Percentiles rank a stretch among this genome's conserved stretches.
phyloP scores from a whole-genome alignment of 2,113 vertebrate species.

The Gorsachius goisagi region DNA sequence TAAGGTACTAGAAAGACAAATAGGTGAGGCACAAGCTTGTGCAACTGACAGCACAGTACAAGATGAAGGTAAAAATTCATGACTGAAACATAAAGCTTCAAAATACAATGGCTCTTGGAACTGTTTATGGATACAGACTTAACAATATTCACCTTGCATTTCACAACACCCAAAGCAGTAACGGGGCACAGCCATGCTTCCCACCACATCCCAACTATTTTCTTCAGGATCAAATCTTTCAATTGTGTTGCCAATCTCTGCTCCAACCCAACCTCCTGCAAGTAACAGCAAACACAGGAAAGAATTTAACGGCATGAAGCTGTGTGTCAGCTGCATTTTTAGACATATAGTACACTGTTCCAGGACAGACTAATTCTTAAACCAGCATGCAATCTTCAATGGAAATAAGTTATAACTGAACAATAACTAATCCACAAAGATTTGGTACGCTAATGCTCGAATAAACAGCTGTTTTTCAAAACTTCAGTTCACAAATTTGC shows the following conservation, averaged over 20 bases:
- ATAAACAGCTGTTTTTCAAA: neutral
- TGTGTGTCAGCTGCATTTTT: neutral
- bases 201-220: conserved; percentile 94
- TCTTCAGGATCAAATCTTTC: conserved; percentile 95
- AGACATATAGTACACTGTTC: neutral
- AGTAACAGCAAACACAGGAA: neutral
- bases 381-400: neutral
- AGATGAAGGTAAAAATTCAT: neutral
- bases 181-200: conserved; percentile 89
- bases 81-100: neutral
- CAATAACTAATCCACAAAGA: neutral
- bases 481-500: neutral
- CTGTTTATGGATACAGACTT: neutral
- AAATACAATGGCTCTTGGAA: neutral
- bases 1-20: neutral
- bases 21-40: neutral
- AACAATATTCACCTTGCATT: conserved; percentile 83
- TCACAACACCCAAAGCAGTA: conserved; percentile 97
- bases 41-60: neutral
- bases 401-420: neutral
- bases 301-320: neutral
- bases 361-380: neutral
- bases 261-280: conserved; percentile 93
- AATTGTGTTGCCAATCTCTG: conserved; percentile 96
- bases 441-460: neutral